Percentiles rank a stretch among this genome's conserved stretches.
Evolutionary conservation across 92 coral and sea anemone species (phyloP).

Genomic region (Phymanthus crucifer): DNA sequence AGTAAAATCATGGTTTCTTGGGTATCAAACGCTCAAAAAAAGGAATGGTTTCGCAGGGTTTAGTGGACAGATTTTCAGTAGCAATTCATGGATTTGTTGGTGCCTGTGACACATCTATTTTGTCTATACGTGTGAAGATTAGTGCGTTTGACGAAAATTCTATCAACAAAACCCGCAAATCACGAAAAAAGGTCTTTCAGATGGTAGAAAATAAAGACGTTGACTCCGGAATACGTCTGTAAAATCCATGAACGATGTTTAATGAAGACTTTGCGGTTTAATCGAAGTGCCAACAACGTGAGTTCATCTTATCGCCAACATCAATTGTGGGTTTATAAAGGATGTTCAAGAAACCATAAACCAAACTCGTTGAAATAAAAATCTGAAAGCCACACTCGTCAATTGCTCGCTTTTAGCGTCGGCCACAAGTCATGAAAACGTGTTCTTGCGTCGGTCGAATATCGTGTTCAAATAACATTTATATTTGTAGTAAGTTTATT

Average conservation of each 20-base stretch:
- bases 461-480: not conserved
- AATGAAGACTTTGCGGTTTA: not conserved
- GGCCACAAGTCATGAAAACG: not conserved
- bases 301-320: not conserved
- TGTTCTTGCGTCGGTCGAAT: constrained; percentile 6
- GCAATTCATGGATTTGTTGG: not conserved
- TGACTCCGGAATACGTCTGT: not conserved
- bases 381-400: not conserved
- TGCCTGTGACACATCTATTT: not conserved
- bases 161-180: not conserved
- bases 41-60: not conserved
- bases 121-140: not conserved
- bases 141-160: not conserved
- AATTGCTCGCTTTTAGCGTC: not conserved
- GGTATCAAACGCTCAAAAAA: not conserved
- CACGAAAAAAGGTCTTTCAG: not conserved
- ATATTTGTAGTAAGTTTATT: not conserved
- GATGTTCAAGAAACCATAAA: not conserved
- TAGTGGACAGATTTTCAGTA: not conserved
- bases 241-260: not conserved
- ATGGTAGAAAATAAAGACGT: not conserved
- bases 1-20: not conserved
- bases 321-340: not conserved
- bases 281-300: not conserved
- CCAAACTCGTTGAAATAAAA: constrained; percentile 4